Percentiles rank a stretch among this genome's conserved stretches.
These are phyloP conservation scores for Kryptopterus vitreolus DNA, from an alignment of 2,797 vertebrate species.

Conservation along the genomic window DNA sequence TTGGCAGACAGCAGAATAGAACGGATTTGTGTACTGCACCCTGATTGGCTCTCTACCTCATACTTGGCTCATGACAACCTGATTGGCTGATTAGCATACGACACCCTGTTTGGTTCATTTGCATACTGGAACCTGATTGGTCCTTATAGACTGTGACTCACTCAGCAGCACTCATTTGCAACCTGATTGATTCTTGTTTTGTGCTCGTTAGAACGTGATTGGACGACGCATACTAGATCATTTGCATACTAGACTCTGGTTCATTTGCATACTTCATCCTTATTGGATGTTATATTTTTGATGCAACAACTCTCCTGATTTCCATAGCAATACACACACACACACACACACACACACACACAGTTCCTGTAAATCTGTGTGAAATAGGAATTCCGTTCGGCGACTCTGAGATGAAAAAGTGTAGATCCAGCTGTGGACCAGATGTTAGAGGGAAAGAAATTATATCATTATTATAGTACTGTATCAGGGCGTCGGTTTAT, in stretches of 20 bases:
- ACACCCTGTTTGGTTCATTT: not conserved
- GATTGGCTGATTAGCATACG: not conserved
- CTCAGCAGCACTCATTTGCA: not conserved
- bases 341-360: slow-evolving; percentile 20
- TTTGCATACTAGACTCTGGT: not conserved
- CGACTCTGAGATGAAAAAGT: not conserved
- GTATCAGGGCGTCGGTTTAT: not conserved
- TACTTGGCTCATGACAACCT: not conserved
- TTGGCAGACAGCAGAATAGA: not conserved
- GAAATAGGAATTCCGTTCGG: not conserved
- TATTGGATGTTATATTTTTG: not conserved
- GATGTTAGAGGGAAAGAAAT: not conserved
- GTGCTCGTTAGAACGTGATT: not conserved
- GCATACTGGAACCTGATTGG: not conserved
- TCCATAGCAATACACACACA: not conserved
- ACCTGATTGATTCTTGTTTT: not conserved
- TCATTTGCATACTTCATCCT: not conserved
- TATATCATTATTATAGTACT: not conserved
- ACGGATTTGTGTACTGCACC: not conserved
- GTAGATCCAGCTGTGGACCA: slow-evolving; percentile 1
- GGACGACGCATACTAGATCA: too few relatives aligned
- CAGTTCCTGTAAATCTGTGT: not conserved
- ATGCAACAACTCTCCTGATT: not conserved
- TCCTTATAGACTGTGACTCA: not conserved
- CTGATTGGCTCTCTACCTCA: not conserved